Conservation (phyloP, 37 sponge, comb jelly and placozoan species). For the Spongia lamella region DNA sequence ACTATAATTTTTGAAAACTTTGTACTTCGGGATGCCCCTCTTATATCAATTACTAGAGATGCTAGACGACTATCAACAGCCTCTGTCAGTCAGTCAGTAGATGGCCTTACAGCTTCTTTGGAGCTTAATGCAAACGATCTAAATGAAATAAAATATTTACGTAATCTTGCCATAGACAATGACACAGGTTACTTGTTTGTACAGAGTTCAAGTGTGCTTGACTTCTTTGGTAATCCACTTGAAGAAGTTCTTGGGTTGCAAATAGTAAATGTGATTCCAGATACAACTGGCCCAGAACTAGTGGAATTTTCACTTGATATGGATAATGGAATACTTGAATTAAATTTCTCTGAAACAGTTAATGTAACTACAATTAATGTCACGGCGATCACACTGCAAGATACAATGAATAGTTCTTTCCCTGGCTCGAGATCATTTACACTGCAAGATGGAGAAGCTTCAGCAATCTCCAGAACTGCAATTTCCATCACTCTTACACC, state of each 20-base stretch:
- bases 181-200: constrained; percentile 52
- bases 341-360: constrained; percentile 75
- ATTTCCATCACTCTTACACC: constrained; percentile 40
- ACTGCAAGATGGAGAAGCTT: constrained; percentile 4
- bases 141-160: constrained; percentile 62
- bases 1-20: constrained; percentile 60
- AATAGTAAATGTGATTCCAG: constrained; percentile 29
- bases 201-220: constrained; percentile 41
- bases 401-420: constrained; percentile 27
- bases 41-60: background rate
- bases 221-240: constrained; percentile 57
- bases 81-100: constrained; percentile 33
- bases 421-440: constrained; percentile 27
- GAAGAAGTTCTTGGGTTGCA: constrained; percentile 27
- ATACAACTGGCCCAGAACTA: constrained; percentile 68
- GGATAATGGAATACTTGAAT: constrained; percentile 31
- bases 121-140: constrained; percentile 59
- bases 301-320: constrained; percentile 61
- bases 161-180: constrained; percentile 40
- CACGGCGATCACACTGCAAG: constrained; percentile 56
- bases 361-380: constrained; percentile 21
- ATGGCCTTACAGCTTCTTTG: constrained; percentile 69
- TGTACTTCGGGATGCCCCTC: constrained; percentile 25
- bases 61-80: constrained; percentile 34
- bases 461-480: constrained; percentile 29